Evolutionary conservation across 2,888 invertebrate species (phyloP), one percentile per base, ranked within the genome.

Genomic region (Holacanthella duospinosa): DNA sequence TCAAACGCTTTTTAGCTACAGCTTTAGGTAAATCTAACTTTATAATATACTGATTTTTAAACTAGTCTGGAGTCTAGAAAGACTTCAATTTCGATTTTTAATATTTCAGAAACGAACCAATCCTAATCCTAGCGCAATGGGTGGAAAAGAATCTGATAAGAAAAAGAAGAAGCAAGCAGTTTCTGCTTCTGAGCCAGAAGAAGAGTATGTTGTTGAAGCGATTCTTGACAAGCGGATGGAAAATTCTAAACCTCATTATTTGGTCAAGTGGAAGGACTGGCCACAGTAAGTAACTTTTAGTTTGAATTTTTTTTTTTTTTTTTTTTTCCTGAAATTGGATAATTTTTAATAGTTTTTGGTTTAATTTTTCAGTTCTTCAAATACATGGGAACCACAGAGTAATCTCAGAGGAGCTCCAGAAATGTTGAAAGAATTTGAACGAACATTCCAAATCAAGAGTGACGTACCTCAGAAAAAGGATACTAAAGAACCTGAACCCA

Each of bases 261-360:
- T 48, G 12, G 48, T 48, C 19, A 48, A 48, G n/a, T 48, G 48
- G 48, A 48, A 48, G 48, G 48, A 48, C 48, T 48, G 48, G 48
- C 48, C 48, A n/a, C 12, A 21, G 48, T 48, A 21, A 48, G 21
- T 21, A 48, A 21, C n/a, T 48, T n/a, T 48, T 48, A 48, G 6
- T 4, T 21, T 48, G n/a, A 48, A 21, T 9, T 48, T 21, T 9
- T n/a, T 6, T 12, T 36, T 36, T 36, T 6, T 16, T 36, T 36
- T 36, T 36, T 36, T 36, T 16, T 12, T n/a, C n/a, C n/a, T 36
- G 36, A 36, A 36, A 9, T 16, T 36, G 36, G 36, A 36, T 9
- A 9, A 16, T 16, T 9, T 16, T 48, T 9, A 21, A 48, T 4
- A 9, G 21, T 48, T 4, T 48, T n/a, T 48, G 12, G 9, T 36